Conservation (phyloP, 2,888 invertebrate species). For the Patella depressa region DNA sequence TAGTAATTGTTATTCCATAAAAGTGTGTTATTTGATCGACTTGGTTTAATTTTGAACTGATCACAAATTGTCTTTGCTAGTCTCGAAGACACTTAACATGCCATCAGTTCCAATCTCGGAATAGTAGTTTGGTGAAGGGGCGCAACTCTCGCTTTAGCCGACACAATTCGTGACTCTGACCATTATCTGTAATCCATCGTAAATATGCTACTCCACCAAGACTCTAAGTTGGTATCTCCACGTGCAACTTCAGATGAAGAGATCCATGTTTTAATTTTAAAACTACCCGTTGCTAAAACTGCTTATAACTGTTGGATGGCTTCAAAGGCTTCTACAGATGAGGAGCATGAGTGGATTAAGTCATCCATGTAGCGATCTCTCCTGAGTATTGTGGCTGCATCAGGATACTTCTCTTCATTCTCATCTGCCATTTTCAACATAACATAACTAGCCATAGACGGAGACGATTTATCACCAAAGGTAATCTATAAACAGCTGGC, state of each 20-base stretch:
- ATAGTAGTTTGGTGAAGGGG: constrained; percentile 18
- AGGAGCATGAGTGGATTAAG: constrained; percentile 19
- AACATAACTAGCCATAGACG: constrained; percentile 23
- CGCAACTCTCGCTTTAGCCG: constrained; percentile 20
- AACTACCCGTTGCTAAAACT: constrained; percentile 15
- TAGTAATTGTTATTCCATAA: too few species aligned
- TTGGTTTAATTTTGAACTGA: neutral
- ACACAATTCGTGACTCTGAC: neutral
- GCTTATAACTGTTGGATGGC: constrained; percentile 12
- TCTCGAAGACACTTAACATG: constrained; percentile 13
- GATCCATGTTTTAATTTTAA: constrained; percentile 15
- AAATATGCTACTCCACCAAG: constrained; percentile 9
- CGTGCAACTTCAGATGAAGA: constrained; percentile 8
- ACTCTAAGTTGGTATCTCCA: too few species aligned
- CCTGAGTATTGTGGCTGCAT: constrained; percentile 20
- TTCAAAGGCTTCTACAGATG: constrained; percentile 3
- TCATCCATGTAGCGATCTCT: constrained; percentile 29
- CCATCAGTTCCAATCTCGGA: constrained; percentile 18
- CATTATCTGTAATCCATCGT: neutral
- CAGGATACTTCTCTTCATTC: too few species aligned
- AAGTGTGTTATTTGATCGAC: too few species aligned
- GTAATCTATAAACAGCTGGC: neutral
- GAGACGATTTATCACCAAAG: constrained; percentile 25
- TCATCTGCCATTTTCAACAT: neutral
- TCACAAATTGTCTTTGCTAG: constrained; percentile 13